These are phyloP conservation scores for Apocrypta bakeri DNA, from an alignment of 1,140 invertebrate genomes.

Conservation along the genomic window DNA sequence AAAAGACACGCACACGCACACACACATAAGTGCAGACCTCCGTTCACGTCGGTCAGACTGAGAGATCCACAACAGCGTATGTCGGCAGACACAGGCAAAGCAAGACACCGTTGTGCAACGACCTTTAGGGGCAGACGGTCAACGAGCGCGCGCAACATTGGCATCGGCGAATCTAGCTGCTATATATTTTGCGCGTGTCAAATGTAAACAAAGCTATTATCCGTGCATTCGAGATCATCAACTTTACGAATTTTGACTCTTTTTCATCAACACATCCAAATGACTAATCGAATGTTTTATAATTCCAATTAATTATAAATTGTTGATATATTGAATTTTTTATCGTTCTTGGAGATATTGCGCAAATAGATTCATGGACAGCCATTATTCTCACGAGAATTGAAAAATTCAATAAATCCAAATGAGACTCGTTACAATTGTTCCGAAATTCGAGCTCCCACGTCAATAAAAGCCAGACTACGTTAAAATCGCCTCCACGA, in stretches of 20 bases:
- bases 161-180: neutral
- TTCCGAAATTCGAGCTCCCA: slow-evolving; percentile 6
- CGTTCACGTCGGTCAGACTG: neutral
- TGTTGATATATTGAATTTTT: neutral
- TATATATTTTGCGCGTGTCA: neutral
- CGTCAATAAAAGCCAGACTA: slow-evolving; percentile 1
- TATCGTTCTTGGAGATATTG: neutral
- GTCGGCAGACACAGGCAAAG: neutral
- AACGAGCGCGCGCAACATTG: neutral
- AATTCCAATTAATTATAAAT: neutral
- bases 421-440: neutral
- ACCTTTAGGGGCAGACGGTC: neutral
- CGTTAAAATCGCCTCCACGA: slow-evolving; percentile 27
- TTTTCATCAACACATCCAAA: neutral
- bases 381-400: neutral
- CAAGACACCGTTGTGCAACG: neutral
- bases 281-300: neutral
- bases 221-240: neutral
- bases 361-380: neutral
- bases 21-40: neutral
- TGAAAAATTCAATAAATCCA: neutral
- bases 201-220: neutral
- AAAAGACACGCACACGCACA: too few relatives aligned
- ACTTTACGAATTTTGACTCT: neutral
- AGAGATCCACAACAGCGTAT: neutral